phyloP scores from a whole-genome alignment of 2,888 invertebrate genomes.

The Harmothoe impar region DNA sequence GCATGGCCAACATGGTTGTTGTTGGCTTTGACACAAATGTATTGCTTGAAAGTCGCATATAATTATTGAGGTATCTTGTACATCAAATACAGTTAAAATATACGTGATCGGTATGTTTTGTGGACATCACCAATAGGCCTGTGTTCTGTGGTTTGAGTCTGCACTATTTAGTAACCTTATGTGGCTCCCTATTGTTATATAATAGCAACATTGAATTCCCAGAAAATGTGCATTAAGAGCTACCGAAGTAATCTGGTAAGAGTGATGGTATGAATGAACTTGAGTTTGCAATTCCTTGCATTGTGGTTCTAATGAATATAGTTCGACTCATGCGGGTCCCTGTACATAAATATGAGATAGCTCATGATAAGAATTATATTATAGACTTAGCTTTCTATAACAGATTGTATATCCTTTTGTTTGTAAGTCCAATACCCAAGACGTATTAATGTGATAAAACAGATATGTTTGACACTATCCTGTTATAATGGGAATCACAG shows the following conservation, averaged over 20 bases:
- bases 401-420: background rate
- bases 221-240: background rate
- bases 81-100: no score
- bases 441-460: no score
- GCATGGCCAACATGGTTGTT: background rate
- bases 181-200: no score
- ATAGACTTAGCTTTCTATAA: background rate
- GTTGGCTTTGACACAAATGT: background rate
- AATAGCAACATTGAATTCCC: no score
- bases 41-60: background rate
- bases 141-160: no score
- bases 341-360: conserved; percentile 38
- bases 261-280: background rate
- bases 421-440: background rate
- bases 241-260: background rate
- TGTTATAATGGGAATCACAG: no score
- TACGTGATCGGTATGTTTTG: no score
- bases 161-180: no score
- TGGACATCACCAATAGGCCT: no score
- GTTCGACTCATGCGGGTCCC: conserved; percentile 58
- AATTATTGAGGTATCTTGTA: no score
- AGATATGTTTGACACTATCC: no score
- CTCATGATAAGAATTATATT: background rate
- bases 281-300: background rate
- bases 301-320: conserved; percentile 18